phyloP scores from a whole-genome alignment of 2,113 vertebrate genomes.

The Cryptoleucopteryx plumbea region DNA sequence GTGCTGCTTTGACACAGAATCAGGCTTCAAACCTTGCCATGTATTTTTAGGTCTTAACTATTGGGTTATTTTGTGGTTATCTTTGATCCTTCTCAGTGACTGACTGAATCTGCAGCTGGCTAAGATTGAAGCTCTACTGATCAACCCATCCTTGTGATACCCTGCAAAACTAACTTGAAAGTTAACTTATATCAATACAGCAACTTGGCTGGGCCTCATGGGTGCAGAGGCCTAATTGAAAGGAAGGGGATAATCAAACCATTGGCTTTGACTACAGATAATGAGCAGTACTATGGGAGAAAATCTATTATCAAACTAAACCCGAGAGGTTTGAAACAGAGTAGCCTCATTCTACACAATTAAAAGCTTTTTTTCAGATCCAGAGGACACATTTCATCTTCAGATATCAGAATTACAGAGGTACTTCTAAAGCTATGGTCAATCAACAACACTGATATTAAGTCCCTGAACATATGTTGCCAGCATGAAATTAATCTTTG shows the following conservation, averaged over 20 bases:
- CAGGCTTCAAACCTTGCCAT: not conserved
- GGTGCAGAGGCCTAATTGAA: conserved; percentile 52
- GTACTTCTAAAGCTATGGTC: not conserved
- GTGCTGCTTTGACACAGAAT: not conserved
- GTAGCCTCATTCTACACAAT: not conserved
- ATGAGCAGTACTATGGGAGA: conserved; percentile 42
- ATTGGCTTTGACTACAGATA: conserved; percentile 59
- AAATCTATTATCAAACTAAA: conserved; percentile 41
- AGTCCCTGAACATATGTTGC: not conserved
- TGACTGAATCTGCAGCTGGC: not conserved
- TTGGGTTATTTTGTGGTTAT: not conserved
- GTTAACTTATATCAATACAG: not conserved
- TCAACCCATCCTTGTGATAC: not conserved
- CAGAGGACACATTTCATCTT: not conserved
- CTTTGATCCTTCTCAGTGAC: not conserved
- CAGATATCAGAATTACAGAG: not conserved
- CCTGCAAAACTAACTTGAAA: conserved; percentile 43
- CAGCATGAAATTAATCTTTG: not conserved
- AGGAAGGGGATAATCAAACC: conserved; percentile 51
- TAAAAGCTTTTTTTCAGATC: conserved; percentile 14
- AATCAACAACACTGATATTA: not conserved
- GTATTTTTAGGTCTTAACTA: not conserved
- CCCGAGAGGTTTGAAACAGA: not conserved
- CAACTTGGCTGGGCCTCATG: not conserved
- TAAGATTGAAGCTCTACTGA: not conserved